Conservation (phyloP, 2,888 invertebrate species). For the Masnerella sp. region DNA sequence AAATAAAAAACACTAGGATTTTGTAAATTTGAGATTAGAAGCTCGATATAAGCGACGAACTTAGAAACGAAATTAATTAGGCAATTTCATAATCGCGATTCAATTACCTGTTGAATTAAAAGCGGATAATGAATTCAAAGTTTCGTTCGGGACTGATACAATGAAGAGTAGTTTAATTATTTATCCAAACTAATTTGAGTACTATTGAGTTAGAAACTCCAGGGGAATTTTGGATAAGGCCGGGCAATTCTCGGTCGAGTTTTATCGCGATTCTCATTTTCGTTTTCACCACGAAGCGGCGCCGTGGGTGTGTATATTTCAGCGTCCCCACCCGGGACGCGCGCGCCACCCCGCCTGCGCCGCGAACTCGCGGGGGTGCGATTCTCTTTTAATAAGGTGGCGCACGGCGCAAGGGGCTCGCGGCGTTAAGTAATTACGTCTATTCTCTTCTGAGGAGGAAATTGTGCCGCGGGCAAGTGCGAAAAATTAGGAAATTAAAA, state of each 20-base stretch:
- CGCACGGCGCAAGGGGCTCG: conserved; percentile 65
- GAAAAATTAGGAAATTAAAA: conserved; percentile 78
- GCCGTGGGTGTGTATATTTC: conserved; percentile 50
- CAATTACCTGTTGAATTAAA: conserved; percentile 58
- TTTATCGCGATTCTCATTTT: conserved; percentile 61
- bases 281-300: conserved; percentile 53
- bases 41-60: background rate
- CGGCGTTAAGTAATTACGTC: conserved; percentile 78
- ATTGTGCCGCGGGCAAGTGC: conserved; percentile 68
- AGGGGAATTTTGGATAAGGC: conserved; percentile 45
- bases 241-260: conserved; percentile 43
- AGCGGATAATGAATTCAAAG: conserved; percentile 53
- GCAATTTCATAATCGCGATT: conserved; percentile 35
- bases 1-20: background rate
- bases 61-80: conserved; percentile 15
- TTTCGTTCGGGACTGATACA: conserved; percentile 50
- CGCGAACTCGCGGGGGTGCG: conserved; percentile 67
- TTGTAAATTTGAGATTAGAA: conserved; percentile 1
- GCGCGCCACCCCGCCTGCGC: conserved; percentile 62
- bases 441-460: conserved; percentile 76
- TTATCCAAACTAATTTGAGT: conserved; percentile 55
- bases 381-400: conserved; percentile 76
- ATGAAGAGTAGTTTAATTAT: conserved; percentile 59
- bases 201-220: conserved; percentile 57
- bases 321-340: conserved; percentile 36